Evolutionary conservation across 2,113 vertebrate genomes (phyloP).

Genomic region (Lagopus leucura): DNA sequence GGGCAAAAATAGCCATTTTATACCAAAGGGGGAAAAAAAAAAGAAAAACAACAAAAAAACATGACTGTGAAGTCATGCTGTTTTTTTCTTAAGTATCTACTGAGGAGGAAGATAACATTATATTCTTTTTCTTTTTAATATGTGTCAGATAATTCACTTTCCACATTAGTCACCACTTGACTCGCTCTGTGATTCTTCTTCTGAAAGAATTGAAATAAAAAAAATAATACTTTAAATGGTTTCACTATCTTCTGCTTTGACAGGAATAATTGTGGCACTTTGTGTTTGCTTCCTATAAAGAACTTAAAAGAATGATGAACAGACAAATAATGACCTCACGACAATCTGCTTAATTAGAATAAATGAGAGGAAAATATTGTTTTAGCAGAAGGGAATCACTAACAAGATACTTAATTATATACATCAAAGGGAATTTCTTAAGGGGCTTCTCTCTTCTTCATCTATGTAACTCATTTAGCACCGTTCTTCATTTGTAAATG

Average conservation of each 20-base stretch:
- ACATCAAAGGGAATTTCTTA: slow-evolving; percentile 69
- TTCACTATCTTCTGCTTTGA: not conserved
- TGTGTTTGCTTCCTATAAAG: slow-evolving; percentile 11
- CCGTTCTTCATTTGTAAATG: slow-evolving; percentile 49
- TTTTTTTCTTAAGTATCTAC: not conserved
- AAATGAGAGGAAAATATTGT: slow-evolving; percentile 69
- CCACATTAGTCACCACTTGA: not conserved
- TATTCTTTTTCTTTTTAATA: not conserved
- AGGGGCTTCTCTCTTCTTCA: slow-evolving; percentile 50
- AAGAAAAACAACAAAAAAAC: not conserved
- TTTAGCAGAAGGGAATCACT: slow-evolving; percentile 56
- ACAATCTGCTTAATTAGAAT: slow-evolving; percentile 57
- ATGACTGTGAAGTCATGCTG: not conserved
- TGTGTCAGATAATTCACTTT: not conserved
- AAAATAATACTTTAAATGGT: not conserved
- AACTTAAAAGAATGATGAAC: slow-evolving; percentile 39
- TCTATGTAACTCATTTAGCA: slow-evolving; percentile 54
- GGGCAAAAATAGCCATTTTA: not conserved
- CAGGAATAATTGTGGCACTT: not conserved
- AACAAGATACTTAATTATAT: slow-evolving; percentile 73
- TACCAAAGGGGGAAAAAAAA: too few relatives aligned
- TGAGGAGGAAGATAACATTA: not conserved
- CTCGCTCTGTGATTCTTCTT: not conserved
- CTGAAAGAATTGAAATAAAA: not conserved
- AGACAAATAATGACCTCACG: slow-evolving; percentile 48